Conservation (phyloP, 2,888 invertebrate species). For the Trissonchulus sp. region DNA sequence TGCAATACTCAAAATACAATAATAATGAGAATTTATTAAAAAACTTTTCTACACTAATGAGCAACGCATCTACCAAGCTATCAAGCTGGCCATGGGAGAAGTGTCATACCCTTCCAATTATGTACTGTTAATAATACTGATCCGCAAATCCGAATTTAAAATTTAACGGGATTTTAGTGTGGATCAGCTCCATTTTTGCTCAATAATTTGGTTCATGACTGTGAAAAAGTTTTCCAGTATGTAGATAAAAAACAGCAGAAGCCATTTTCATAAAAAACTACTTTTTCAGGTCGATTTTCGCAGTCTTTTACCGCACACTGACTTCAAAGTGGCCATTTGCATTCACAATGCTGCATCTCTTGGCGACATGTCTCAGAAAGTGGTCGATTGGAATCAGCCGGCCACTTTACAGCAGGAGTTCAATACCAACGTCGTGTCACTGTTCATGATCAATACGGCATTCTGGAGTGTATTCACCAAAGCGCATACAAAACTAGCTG, state of each 20-base stretch:
- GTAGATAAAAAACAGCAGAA: too few relatives aligned
- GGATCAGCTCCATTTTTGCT: too few relatives aligned
- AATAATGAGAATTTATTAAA: neutral
- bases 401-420: slow-evolving; percentile 24
- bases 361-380: slow-evolving; percentile 28
- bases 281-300: too few relatives aligned
- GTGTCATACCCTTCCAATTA: too few relatives aligned
- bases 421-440: slow-evolving; percentile 28
- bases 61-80: too few relatives aligned
- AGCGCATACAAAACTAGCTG: slow-evolving; percentile 16
- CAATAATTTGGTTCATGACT: neutral
- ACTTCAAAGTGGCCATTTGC: slow-evolving; percentile 16
- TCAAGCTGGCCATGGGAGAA: too few relatives aligned
- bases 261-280: too few relatives aligned
- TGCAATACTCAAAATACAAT: neutral
- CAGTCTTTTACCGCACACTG: too few relatives aligned
- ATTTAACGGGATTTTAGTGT: too few relatives aligned
- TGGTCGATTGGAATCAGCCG: slow-evolving; percentile 20
- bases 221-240: neutral
- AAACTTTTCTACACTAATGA: too few relatives aligned
- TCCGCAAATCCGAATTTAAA: too few relatives aligned
- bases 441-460: slow-evolving; percentile 23
- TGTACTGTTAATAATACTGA: too few relatives aligned
- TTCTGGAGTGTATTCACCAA: slow-evolving; percentile 26
- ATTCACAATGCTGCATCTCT: slow-evolving; percentile 31